phyloP scores from a whole-genome alignment of 2,113 vertebrate genomes.

The Chaenogobius annularis region DNA sequence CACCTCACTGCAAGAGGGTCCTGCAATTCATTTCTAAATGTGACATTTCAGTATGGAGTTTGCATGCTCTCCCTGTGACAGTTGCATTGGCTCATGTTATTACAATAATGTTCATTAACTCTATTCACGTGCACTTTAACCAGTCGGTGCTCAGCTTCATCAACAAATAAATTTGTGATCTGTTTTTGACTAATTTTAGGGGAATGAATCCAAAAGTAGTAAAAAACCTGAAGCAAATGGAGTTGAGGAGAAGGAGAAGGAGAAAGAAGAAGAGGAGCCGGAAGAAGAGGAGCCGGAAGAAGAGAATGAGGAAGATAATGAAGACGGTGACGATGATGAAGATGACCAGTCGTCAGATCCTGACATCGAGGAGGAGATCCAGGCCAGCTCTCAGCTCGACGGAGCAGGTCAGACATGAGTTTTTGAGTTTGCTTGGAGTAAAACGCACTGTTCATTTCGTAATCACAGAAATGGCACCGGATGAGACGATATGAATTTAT shows the following conservation, averaged over 20 bases:
- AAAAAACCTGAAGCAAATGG: slow-evolving; percentile 41
- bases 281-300: slow-evolving; percentile 30
- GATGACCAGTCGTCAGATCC: slow-evolving; percentile 81
- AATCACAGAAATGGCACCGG: too few species aligned
- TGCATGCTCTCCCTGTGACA: too few species aligned
- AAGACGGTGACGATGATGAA: slow-evolving; percentile 68
- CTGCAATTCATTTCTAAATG: too few species aligned
- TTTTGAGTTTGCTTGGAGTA: too few species aligned
- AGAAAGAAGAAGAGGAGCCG: slow-evolving; percentile 18
- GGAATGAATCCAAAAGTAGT: slow-evolving; percentile 46
- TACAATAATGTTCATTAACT: too few species aligned
- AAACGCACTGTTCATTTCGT: too few species aligned
- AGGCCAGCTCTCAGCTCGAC: slow-evolving; percentile 69
- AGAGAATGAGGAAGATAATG: slow-evolving; percentile 51
- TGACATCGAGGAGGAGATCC: slow-evolving; percentile 83
- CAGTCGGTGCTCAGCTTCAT: too few species aligned
- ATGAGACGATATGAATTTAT: too few species aligned
- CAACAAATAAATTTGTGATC: not conserved
- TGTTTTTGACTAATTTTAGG: slow-evolving; percentile 1
- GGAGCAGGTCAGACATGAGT: slow-evolving; percentile 61
- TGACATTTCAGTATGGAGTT: too few species aligned
- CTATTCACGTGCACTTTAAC: too few species aligned
- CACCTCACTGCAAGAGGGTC: too few species aligned
- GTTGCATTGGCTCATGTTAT: too few species aligned
- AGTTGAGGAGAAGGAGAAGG: slow-evolving; percentile 15